Evolutionary conservation across 2,113 vertebrate genomes (phyloP).

Genomic region (Megaleporinus macrocephalus): DNA sequence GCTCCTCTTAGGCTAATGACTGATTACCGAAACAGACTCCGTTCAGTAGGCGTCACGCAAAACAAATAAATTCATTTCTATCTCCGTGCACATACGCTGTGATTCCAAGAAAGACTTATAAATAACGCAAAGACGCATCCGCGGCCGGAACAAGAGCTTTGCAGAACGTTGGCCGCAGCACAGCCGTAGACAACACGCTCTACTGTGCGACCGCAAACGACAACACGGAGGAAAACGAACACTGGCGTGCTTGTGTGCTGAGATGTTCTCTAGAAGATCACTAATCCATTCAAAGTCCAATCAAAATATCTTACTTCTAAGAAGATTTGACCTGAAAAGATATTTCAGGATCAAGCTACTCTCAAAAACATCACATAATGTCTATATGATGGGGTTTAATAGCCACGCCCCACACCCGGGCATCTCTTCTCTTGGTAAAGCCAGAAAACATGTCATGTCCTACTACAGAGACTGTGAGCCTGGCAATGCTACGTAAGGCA

Average conservation of each 20-base stretch:
- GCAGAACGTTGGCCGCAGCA: conserved; percentile 27
- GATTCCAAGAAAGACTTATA: conserved; percentile 55
- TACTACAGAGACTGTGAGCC: background rate
- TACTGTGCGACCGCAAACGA: conserved; percentile 1
- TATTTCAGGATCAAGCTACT: too few relatives aligned
- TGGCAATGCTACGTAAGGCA: background rate
- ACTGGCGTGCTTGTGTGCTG: background rate
- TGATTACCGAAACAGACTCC: conserved; percentile 61
- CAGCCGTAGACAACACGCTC: conserved; percentile 7
- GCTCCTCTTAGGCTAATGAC: conserved; percentile 52
- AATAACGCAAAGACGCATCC: conserved; percentile 51
- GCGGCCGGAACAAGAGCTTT: conserved; percentile 43
- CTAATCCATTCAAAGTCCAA: too few relatives aligned
- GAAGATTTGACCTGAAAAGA: too few relatives aligned
- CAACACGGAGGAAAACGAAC: background rate
- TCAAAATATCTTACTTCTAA: too few relatives aligned
- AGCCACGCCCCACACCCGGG: too few relatives aligned
- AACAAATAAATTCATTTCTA: conserved; percentile 50
- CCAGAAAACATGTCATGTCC: too few relatives aligned
- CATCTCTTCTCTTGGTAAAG: too few relatives aligned
- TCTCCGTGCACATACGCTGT: conserved; percentile 29
- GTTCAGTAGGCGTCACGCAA: conserved; percentile 38
- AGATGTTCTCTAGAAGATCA: too few relatives aligned
- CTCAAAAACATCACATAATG: too few relatives aligned
- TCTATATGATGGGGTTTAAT: too few relatives aligned